Evolutionary conservation across 2,113 vertebrate species (phyloP).

Genomic region (Pavo muticus): DNA sequence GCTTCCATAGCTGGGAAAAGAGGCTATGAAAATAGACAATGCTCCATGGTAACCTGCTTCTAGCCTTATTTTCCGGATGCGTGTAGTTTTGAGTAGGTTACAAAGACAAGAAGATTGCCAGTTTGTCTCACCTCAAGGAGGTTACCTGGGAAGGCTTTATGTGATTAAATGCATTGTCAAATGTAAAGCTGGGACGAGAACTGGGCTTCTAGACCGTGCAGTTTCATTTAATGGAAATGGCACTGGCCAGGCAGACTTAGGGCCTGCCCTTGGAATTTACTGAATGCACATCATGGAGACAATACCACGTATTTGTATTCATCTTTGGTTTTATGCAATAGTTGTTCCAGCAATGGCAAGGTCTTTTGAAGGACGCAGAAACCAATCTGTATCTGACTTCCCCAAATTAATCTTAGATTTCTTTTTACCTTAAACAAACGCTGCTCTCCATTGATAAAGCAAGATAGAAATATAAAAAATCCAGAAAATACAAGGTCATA

Average conservation of each 20-base stretch:
- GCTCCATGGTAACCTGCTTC: background rate
- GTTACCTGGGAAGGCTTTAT: background rate
- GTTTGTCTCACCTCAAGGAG: background rate
- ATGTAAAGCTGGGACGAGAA: background rate
- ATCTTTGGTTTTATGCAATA: background rate
- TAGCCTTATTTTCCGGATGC: background rate
- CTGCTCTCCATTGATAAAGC: slow-evolving; percentile 23
- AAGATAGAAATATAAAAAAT: slow-evolving; percentile 10
- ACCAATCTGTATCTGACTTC: background rate
- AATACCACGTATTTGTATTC: background rate
- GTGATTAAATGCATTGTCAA: background rate
- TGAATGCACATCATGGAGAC: background rate
- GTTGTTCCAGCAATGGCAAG: background rate
- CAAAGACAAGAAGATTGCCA: background rate
- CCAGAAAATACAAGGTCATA: slow-evolving; percentile 2
- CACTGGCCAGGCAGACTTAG: background rate
- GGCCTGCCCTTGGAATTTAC: background rate
- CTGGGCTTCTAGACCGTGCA: background rate
- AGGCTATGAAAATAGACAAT: background rate
- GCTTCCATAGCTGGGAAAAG: background rate
- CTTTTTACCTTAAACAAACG: slow-evolving; percentile 30
- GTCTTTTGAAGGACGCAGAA: slow-evolving; percentile 40
- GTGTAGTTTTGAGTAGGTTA: background rate
- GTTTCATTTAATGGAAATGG: background rate
- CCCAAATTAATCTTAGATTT: background rate